Conservation (phyloP, 1,140 invertebrate species). For the Drosophila yakuba region DNA sequence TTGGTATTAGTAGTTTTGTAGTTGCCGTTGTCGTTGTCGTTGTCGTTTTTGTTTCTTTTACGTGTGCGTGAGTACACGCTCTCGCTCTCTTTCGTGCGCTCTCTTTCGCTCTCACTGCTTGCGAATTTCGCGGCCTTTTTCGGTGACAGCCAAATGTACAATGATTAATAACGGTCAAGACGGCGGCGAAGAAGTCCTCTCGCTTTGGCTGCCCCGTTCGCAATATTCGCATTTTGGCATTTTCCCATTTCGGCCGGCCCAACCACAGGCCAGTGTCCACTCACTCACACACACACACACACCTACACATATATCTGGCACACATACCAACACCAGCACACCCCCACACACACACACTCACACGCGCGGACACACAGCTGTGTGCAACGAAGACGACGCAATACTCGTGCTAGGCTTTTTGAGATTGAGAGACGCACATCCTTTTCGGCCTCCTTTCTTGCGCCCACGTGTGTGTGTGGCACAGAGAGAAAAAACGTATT, state of each 20-base stretch:
- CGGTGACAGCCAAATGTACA: conserved; percentile 83
- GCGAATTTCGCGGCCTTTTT: conserved; percentile 80
- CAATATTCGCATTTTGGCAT: conserved; percentile 29
- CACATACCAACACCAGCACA: neutral
- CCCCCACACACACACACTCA: conserved; percentile 8
- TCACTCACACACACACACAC: conserved; percentile 22
- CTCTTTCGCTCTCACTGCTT: conserved; percentile 49
- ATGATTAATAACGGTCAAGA: conserved; percentile 84
- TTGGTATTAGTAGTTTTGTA: conserved; percentile 38
- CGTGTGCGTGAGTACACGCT: conserved; percentile 46
- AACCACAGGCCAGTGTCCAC: conserved; percentile 62
- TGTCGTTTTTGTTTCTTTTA: conserved; percentile 60
- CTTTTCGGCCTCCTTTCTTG: conserved; percentile 73
- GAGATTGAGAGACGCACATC: conserved; percentile 57
- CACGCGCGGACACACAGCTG: conserved; percentile 7
- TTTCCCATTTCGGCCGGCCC: conserved; percentile 63
- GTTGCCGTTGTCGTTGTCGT: conserved; percentile 26
- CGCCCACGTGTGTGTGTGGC: conserved; percentile 63
- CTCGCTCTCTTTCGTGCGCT: conserved; percentile 18
- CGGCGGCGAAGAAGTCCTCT: conserved; percentile 71
- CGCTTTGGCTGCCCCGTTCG: conserved; percentile 41
- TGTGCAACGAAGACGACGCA: conserved; percentile 65
- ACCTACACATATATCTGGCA: conserved; percentile 2
- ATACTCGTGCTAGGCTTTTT: conserved; percentile 67
- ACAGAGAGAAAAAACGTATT: neutral